Base-by-base conservation (phyloP, 2,888 invertebrate genomes). In the Herminia tarsipennalis region DNA sequence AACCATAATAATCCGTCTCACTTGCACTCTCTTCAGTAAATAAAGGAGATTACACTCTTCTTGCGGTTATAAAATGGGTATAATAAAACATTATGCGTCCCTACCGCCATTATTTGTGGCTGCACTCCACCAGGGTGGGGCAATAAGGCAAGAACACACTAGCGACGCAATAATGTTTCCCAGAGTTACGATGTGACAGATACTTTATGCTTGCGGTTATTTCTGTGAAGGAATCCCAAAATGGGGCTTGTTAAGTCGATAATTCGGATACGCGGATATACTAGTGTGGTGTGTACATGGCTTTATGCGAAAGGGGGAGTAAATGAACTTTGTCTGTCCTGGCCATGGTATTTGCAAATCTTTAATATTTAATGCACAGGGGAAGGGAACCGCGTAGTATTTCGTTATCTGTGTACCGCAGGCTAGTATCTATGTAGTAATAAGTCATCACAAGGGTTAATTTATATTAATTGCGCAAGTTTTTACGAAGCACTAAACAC, bases 61-160 rank as follows among this genome's bases (percentile, higher is more conserved):
- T 75, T 72, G 79, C 69, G 82, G 86, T 81, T 85, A 77, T 88
- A 83, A 84, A 85, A 82, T 78, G 76, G 74, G 71, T 73, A 65
- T 86, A 83, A 86, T 87, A 87, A 88, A 87, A 86, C 81, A 86
- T 86, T 77, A 86, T 81, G 83, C 76, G 82, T 78, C 80, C 80
- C 78, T 77, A 68, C 75, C 69, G 73, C 51, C 58, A 55, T 83
- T 85, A 83, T 86, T 86, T 83, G 85, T 78, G 81, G 81, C 72
- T 88, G 83, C 85, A 85, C 81, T 86, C 73, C 66, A 73, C 56
- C 61, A 70, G 69, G 73, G 74, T 66, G 76, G 70, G 64, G 72
- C 71, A 79, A 77, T 83, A 82, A 83, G 81, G 77, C 70, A 66
- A 63, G 70, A 66, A 72, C 72, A 75, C 73, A 78, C 73, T 65